Evolutionary conservation across 2,113 vertebrate species (phyloP).

Genomic region (Andinoacara biseriatus): DNA sequence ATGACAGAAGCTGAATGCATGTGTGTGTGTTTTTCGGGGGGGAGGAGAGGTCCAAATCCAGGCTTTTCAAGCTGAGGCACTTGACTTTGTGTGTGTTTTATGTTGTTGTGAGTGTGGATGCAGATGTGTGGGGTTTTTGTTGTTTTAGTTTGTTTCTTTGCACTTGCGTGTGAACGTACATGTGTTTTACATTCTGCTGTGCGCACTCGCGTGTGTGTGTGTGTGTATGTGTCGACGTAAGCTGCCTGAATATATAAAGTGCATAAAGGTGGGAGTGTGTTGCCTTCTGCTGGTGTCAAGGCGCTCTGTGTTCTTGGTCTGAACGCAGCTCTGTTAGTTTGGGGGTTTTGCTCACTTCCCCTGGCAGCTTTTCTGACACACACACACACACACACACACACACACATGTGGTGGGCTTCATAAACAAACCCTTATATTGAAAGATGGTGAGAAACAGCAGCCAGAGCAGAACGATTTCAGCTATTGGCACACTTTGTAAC

Average conservation of each 20-base stretch:
- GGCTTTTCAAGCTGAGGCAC: constrained; percentile 17
- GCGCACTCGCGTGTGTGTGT: neutral
- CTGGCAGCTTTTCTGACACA: constrained; percentile 65
- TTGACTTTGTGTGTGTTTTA: constrained; percentile 26
- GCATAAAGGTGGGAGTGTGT: constrained; percentile 69
- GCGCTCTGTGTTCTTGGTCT: constrained; percentile 68
- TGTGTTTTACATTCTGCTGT: constrained; percentile 36
- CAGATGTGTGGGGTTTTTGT: neutral
- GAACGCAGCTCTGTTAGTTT: constrained; percentile 77
- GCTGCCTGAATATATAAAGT: constrained; percentile 32
- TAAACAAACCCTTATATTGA: constrained; percentile 58
- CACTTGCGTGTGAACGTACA: neutral
- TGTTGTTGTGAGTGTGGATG: neutral
- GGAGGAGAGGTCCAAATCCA: neutral
- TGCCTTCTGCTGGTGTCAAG: constrained; percentile 52
- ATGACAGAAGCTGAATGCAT: constrained; percentile 39
- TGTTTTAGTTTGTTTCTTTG: neutral
- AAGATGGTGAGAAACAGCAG: constrained; percentile 37
- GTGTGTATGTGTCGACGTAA: neutral
- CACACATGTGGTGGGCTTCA: neutral
- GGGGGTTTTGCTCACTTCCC: constrained; percentile 75
- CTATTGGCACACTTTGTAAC: constrained; percentile 22
- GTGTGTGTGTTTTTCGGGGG: constrained; percentile 8
- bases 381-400: constrained; percentile 12
- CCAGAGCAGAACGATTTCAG: constrained; percentile 36